Evolutionary conservation across 2,888 invertebrate genomes (phyloP), one percentile per base, ranked within the genome.

Genomic region (Spatulosminthurus flaviceps): DNA sequence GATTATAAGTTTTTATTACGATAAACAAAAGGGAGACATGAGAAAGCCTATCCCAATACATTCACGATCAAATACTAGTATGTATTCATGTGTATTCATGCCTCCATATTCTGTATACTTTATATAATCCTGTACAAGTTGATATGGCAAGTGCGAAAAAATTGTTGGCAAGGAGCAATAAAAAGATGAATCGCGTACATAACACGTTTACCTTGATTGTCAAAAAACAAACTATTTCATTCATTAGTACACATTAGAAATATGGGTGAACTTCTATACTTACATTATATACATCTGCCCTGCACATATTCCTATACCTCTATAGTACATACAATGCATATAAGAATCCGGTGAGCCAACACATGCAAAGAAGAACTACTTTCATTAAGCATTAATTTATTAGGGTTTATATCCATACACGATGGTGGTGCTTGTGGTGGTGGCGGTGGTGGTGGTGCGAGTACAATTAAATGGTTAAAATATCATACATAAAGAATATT

Each of bases 161-260:
- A 34, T 34, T n/a, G n/a, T n/a, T n/a, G n/a, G n/a, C n/a, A n/a
- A n/a, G n/a, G 41, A 41, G 13, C 41, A 69, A 2, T 26, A 9
- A 4, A 69, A 69, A 69, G 28, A 28, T 34, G 34, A 29, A 69
- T 69, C 69, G 34, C 28, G 29, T 34, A 70, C 42, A 61, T 61
- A 75, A 75, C 75, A 75, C 26, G 75, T 75, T 75, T 75, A 75
- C 75, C 75, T 75, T 75, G 75, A 75, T 75, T 75, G 75, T 75
- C 75, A 75, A 64, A 51, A 60, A 64, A 29, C 75, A 75, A 75
- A 75, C 75, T 75, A 64, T 75, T 75, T 75, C 75, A 75, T 75
- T 75, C 75, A 75, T 75, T 75, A 61, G 75, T 21, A 34, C 19
- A 21, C 73, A 51, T 24, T 21, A 73, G 4, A 24, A 51, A 51